phyloP scores from a whole-genome alignment of 2,113 vertebrate genomes.

The Sigmodon hispidus region DNA sequence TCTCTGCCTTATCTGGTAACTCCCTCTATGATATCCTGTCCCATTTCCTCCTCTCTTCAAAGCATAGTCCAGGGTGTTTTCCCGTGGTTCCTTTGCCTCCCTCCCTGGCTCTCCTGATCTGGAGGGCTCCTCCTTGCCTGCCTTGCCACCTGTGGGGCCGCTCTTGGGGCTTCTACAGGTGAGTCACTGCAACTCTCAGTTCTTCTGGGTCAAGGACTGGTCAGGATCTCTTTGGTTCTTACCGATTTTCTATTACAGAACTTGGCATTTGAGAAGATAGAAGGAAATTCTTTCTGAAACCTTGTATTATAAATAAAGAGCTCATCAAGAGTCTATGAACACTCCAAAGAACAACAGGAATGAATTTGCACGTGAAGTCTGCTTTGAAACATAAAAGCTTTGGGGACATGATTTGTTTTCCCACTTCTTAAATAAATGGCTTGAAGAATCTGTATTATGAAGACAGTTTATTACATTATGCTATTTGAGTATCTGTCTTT shows the following conservation, averaged over 20 bases:
- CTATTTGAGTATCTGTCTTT: neutral
- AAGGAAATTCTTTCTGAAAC: constrained; percentile 23
- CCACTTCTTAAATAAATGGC: neutral
- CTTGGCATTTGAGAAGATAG: neutral
- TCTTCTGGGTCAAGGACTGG: neutral
- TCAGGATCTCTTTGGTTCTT: neutral
- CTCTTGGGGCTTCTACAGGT: neutral
- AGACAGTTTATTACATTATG: neutral
- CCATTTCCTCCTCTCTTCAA: neutral
- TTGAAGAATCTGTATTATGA: neutral
- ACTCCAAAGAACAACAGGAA: neutral
- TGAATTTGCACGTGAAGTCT: neutral
- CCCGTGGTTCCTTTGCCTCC: accelerated
- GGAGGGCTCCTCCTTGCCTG: neutral
- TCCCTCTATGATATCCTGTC: neutral
- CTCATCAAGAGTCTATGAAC: neutral
- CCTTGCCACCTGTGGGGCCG: neutral
- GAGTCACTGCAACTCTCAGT: neutral
- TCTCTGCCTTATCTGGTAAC: neutral
- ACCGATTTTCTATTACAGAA: neutral
- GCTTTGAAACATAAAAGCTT: neutral
- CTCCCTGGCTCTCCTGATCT: neutral
- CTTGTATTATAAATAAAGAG: neutral
- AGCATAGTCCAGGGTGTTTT: neutral
- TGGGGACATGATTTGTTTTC: neutral